phyloP scores from a whole-genome alignment of 2,797 vertebrate species.

The Pangasius djambal region DNA sequence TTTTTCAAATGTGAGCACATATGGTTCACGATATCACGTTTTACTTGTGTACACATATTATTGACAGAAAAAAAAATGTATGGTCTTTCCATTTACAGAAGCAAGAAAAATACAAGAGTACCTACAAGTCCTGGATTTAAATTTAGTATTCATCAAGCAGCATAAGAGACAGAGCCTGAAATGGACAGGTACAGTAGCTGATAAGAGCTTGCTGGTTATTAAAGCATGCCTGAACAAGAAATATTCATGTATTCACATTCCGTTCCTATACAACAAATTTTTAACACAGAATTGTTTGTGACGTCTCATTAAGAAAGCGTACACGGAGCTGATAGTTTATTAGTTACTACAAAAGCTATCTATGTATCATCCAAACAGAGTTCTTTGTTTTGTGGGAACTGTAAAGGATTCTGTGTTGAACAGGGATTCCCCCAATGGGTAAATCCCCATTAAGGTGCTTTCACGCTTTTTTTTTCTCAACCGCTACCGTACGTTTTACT shows the following conservation, averaged over 20 bases:
- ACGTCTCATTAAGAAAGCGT: not conserved
- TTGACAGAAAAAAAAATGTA: not conserved
- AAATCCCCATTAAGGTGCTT: not conserved
- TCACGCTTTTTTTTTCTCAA: not conserved
- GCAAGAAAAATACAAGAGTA: not conserved
- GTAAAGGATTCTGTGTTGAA: not conserved
- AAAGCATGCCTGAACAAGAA: not conserved
- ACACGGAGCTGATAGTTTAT: not conserved
- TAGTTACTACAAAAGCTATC: not conserved
- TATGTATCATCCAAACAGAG: not conserved
- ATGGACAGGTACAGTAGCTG: not conserved
- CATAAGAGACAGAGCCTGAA: not conserved
- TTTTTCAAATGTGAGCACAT: not conserved
- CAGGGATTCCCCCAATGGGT: not conserved
- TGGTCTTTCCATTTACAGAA: not conserved
- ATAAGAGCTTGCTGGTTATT: not conserved
- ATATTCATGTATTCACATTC: not conserved
- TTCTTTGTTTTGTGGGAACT: not conserved
- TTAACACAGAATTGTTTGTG: not conserved
- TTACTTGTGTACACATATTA: not conserved
- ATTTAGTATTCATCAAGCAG: not conserved
- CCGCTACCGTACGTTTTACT: too few relatives aligned
- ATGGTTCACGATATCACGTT: not conserved
- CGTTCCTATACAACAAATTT: not conserved
- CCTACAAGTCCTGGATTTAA: not conserved